These are phyloP conservation scores for Malthinus flaveolus DNA, from an alignment of 2,888 invertebrate genomes.

Conservation along the genomic window DNA sequence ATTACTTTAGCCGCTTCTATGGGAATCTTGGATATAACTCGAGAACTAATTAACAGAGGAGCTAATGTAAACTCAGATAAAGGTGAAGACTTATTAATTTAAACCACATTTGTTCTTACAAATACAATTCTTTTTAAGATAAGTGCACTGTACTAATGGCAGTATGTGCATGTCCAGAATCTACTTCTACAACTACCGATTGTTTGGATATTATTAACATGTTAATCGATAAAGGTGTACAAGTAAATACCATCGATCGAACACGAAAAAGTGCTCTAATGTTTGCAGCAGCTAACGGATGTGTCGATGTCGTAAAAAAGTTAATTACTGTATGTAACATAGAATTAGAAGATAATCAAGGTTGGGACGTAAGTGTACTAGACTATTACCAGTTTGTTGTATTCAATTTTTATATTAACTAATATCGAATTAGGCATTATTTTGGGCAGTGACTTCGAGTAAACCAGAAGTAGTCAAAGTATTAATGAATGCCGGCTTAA, in stretches of 20 bases:
- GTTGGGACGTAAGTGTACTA: slow-evolving; percentile 67
- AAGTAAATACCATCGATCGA: slow-evolving; percentile 61
- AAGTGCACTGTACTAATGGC: slow-evolving; percentile 67
- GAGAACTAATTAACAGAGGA: slow-evolving; percentile 58
- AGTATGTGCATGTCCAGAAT: slow-evolving; percentile 62
- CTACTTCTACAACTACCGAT: slow-evolving; percentile 54
- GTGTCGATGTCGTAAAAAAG: slow-evolving; percentile 57
- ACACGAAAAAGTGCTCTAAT: slow-evolving; percentile 66
- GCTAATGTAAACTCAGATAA: slow-evolving; percentile 61
- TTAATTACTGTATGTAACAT: slow-evolving; percentile 60
- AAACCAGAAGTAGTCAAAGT: slow-evolving; percentile 59
- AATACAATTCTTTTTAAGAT: slow-evolving; percentile 53
- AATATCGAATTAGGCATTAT: slow-evolving; percentile 58
- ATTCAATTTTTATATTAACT: slow-evolving; percentile 11
- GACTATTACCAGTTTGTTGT: not conserved
- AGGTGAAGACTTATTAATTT: slow-evolving; percentile 30
- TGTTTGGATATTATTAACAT: slow-evolving; percentile 49
- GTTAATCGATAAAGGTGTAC: slow-evolving; percentile 59
- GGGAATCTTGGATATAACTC: slow-evolving; percentile 58
- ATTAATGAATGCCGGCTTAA: slow-evolving; percentile 60
- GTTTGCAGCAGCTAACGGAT: slow-evolving; percentile 63
- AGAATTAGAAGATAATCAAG: slow-evolving; percentile 62
- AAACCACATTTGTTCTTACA: not conserved
- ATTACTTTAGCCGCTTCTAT: slow-evolving; percentile 64
- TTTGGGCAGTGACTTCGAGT: slow-evolving; percentile 65